Evolutionary conservation across 1,140 invertebrate species (phyloP), one percentile per base, ranked within the genome.

Genomic region (Zaprionus lachaisei): DNA sequence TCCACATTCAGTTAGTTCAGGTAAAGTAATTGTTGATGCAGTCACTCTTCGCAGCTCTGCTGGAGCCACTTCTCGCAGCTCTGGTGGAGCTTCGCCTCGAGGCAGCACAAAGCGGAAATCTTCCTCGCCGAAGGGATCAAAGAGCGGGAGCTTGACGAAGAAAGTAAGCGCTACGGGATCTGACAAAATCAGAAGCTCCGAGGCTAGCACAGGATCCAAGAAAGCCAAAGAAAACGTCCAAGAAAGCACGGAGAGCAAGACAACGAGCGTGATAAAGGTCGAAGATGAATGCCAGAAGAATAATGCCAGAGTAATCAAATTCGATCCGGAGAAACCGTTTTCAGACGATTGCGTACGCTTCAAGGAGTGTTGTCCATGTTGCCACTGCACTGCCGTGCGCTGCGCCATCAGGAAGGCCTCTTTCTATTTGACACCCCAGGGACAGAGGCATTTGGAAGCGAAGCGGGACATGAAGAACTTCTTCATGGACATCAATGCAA

Each of bases 401-500:
- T 28, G 49, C 2, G 81, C 85, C 2, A 6, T 72, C 4, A 72
- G 62, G 20, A 67, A 44, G 1, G 76, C 49, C 0, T 55, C 69
- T 4, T 90, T 55, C 31, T 57, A 80, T n/a, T 5, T 61, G 2
- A 77, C 86, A 0, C 72, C 76, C 5, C 67, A 90, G 62, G 85
- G 85, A 5, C 56, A 90, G 26, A 37, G n/a, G 4, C 65, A 60
- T 0, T 31, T 75, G n/a, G 22, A 82, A 28, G 44, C 83, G 65
- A 90, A 85, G 41, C 34, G 77, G 60, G 63, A 79, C 24, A 41
- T 87, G 49, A 85, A 90, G 47, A 75, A 70, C 62, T 64, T 90
- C 20, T 71, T 90, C 11, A 75, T 90, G 85, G 85, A 90, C 47
- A 57, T 90, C n/a, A 67, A 55, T 49, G 79, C 79, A 0, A 54